Evolutionary conservation across 2,113 vertebrate genomes (phyloP), one percentile per base, ranked within the genome.

Genomic region (Oreochromis tanganicae): DNA sequence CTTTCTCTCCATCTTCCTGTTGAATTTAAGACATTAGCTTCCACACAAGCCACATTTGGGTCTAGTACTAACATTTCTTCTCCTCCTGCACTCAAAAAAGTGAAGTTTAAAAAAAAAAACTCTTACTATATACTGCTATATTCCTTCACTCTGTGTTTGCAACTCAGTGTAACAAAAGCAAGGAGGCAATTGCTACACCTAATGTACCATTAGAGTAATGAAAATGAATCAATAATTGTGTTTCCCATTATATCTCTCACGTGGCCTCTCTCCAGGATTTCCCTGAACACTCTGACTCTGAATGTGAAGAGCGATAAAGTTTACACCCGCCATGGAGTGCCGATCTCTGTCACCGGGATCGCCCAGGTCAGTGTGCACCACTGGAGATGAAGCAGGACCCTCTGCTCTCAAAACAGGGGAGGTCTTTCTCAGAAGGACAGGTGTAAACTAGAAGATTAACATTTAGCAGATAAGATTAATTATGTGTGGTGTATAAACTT

Each of bases 281-380:
- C 98, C 80, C 95, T 98, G 86, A 98, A 98, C 95, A 98, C 97
- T 13, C 93, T 98, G 94, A 98, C 98, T 27, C 96, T 98, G 88
- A 98, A 98, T 55, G 98, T 98, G 86, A 98, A 97, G 95, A 98
- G 98, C 50, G 98, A 98, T 89, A 98, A 98, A 93, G 97, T 98
- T 14, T 98, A 98, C 90, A 98, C 98, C 3, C 97, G 97, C 5
- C 97, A 98, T 4, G 98, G 98, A 1, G 98, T 98, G 13, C 98
- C 98, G 75, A 96, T 99, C 91, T 99, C 98, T 2, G 98, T 99
- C 79, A 99, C 98, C 6, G 98, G 98, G 52, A 98, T 98, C n/a
- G 98, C 98, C 19, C 98, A 98, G 97, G 98, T 98, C 83, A 93
- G 94, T 84, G 66, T 50, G 9, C 59, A 7, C 10, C 56, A 4